Evolutionary conservation across 2,113 vertebrate genomes (phyloP), one percentile per base, ranked within the genome.

Genomic region (Nycticryphes semicollaris): DNA sequence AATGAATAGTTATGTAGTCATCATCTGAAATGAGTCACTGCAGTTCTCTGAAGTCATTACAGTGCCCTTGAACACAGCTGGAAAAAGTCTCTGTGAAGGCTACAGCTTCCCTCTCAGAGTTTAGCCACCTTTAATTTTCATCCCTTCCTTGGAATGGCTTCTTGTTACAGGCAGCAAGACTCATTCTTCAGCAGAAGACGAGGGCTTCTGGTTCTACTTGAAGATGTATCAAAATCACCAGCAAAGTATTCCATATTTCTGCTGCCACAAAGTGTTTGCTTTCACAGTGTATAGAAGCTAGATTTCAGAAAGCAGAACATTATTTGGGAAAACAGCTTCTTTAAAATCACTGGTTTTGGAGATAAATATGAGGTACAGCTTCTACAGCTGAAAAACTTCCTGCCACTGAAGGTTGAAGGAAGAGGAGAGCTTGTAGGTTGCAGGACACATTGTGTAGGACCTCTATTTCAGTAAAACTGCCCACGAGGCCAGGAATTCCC

Each of bases 1-100:
- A 98, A 98, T 98, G 96, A 98, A 98, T 98, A 97, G 97, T 96
- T 97, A 96, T 97, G 94, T 94, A 98, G 97, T 97, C 97, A 97
- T 98, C 98, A 98, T 97, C 96, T 96, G 90, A 97, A 98, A 98
- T 96, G 96, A 97, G 91, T 96, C 91, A 88, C 67, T 97, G 94
- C 91, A 81, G 87, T 96, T 94, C 96, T 97, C 97, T 94, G 96
- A 98, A 98, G 97, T 97, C 96, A 93, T 97, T 97, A 97, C 87
- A 95, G 72, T 92, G 95, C 82, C 94, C 96, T 94, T 96, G 96
- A 98, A 96, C 92, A 89, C 97, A 98, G 97, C 96, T 97, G 95
- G 94, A 97, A 93, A 94, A 96, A 96, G 69, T 70, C 90, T 94
- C 92, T 94, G 87, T 96, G 97, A 97, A 98, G 96, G 96, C 97